These are phyloP conservation scores for Xanthia togata DNA, from an alignment of 2,888 invertebrate species.

Conservation along the genomic window DNA sequence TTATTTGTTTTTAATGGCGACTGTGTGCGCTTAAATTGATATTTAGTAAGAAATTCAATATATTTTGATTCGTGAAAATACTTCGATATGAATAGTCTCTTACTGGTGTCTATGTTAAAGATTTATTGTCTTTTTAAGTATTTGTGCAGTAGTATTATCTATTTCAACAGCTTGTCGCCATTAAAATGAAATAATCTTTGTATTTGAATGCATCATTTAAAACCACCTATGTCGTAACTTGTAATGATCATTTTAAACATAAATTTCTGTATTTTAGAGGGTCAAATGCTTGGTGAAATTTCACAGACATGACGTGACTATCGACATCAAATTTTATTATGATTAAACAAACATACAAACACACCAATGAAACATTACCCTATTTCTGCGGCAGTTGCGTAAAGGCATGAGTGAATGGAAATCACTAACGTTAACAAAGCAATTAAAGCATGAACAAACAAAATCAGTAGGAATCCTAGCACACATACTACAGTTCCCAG, in stretches of 20 bases:
- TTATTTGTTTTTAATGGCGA: slow-evolving; percentile 29
- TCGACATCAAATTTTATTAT: too few species aligned
- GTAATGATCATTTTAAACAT: neutral
- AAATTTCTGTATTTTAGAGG: too few species aligned
- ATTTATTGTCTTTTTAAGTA: neutral
- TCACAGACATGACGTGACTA: neutral
- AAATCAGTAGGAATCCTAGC: slow-evolving; percentile 40
- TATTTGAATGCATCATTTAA: slow-evolving; percentile 7
- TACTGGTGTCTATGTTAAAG: neutral
- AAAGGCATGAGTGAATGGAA: slow-evolving; percentile 4
- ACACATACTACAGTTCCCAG: slow-evolving; percentile 29
- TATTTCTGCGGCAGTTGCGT: neutral
- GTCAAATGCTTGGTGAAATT: too few species aligned
- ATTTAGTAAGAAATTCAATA: neutral
- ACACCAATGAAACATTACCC: neutral
- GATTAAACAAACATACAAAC: neutral
- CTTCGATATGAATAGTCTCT: neutral
- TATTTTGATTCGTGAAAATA: neutral
- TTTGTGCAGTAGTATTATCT: neutral
- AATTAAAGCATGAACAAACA: slow-evolving; percentile 26
- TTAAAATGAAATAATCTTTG: neutral
- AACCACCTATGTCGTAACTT: neutral
- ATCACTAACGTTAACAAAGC: slow-evolving; percentile 28
- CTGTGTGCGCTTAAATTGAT: neutral
- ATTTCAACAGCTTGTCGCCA: slow-evolving; percentile 2